Evolutionary conservation across 2,113 vertebrate species (phyloP), one percentile per base, ranked within the genome.

Genomic region (Numida meleagris): DNA sequence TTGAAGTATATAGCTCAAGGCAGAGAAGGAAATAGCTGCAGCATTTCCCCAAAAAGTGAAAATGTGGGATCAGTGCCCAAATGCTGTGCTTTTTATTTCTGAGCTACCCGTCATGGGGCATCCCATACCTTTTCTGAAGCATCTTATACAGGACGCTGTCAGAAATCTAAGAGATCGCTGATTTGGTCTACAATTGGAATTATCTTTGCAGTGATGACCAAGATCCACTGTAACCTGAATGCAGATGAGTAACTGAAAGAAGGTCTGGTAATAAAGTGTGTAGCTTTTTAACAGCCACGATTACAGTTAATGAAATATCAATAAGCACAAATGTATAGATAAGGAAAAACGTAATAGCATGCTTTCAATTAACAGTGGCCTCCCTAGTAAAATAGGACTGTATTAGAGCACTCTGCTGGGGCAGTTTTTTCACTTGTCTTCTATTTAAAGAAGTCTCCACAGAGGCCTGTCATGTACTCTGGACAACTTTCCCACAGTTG

Each of bases 271-370:
- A 66, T 55, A 29, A 86, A 62, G 6, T 6, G 4, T 59, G 61
- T 33, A 73, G 14, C 55, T 89, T 50, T 40, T 84, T 77, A 92
- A 70, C n/a, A 1, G 4, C 55, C 66, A 34, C 12, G n/a, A 12
- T 72, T 68, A 59, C 25, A 58, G 25, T 51, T 94, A 91, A 91
- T 74, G 82, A 92, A 91, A 73, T 73, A 89, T 27, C 79, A 71
- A 70, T 4, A 82, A 48, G 65, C 42, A 76, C 50, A 82, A 55
- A 46, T 19, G 76, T 70, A 68, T 10, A 71, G 31, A 27, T 16
- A 48, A 78, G 67, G 87, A 83, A 91, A 90, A 81, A 63, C 74
- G 46, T 34, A 70, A 9, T 23, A 51, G 33, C 36, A 48, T 78
- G 74, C 31, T 67, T 76, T 42, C 78, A 91, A 92, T 77, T 93